Evolutionary conservation across 2,888 invertebrate species (phyloP).

Genomic region (Lacanobia wlatinum): DNA sequence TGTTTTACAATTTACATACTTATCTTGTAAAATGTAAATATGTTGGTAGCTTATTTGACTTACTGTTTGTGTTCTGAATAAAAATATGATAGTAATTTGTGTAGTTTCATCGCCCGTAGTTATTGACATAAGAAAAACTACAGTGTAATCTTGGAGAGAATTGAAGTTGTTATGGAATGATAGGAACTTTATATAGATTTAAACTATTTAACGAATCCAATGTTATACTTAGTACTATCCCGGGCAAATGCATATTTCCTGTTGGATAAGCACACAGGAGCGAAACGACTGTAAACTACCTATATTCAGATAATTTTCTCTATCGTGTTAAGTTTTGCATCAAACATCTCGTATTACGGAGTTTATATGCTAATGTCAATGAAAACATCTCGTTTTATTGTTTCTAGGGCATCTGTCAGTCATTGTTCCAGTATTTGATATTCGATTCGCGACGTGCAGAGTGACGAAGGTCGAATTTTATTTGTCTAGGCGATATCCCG

Average conservation of each 20-base stretch:
- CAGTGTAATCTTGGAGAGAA: background rate
- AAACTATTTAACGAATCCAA: no score
- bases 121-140: background rate
- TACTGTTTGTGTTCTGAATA: conserved; percentile 1
- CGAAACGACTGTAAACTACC: background rate
- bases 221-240: no score
- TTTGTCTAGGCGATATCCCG: conserved; percentile 50
- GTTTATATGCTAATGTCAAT: conserved; percentile 1
- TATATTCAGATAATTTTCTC: background rate
- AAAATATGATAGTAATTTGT: background rate
- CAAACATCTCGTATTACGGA: background rate
- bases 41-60: background rate
- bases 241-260: background rate
- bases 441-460: conserved; percentile 33
- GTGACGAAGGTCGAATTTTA: conserved; percentile 45
- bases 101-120: background rate
- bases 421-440: conserved; percentile 32
- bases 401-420: conserved; percentile 53
- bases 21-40: background rate
- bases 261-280: background rate
- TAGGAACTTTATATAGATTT: no score
- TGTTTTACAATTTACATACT: background rate
- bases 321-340: background rate
- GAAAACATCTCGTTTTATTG: conserved; percentile 15
- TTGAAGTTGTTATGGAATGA: no score